These are phyloP conservation scores for Telmatochromis bifrenatus DNA, from an alignment of 2,113 vertebrate species.

Conservation along the genomic window DNA sequence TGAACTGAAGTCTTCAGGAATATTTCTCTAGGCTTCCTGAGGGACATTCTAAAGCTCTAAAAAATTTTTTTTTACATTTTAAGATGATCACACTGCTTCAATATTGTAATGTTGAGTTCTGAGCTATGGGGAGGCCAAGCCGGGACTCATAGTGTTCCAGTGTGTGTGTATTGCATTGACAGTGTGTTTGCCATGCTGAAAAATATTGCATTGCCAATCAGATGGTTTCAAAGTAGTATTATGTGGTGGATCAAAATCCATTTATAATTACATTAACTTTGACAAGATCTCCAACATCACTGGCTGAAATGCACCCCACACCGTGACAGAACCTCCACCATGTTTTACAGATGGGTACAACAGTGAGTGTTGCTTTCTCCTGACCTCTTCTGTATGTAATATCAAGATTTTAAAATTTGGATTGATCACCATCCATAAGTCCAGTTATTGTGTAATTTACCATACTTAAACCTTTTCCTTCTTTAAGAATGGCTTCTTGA, in stretches of 20 bases:
- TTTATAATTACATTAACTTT: neutral
- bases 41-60: neutral
- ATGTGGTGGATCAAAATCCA: neutral
- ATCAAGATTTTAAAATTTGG: neutral
- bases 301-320: neutral
- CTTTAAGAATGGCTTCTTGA: neutral
- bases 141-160: neutral
- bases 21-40: neutral
- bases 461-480: neutral
- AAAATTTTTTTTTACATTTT: fast-evolving
- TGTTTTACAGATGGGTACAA: neutral
- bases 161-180: neutral
- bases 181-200: neutral
- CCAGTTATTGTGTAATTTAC: neutral
- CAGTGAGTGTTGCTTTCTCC: neutral
- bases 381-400: neutral
- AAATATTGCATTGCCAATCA: neutral
- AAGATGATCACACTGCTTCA: neutral
- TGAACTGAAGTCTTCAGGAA: neutral
- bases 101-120: neutral
- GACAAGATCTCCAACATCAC: neutral
- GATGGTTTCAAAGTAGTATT: neutral
- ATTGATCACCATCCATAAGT: neutral
- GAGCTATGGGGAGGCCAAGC: neutral
- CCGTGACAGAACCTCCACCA: neutral